Conservation (phyloP, 2,888 invertebrate species). For the Amitus sp. region DNA sequence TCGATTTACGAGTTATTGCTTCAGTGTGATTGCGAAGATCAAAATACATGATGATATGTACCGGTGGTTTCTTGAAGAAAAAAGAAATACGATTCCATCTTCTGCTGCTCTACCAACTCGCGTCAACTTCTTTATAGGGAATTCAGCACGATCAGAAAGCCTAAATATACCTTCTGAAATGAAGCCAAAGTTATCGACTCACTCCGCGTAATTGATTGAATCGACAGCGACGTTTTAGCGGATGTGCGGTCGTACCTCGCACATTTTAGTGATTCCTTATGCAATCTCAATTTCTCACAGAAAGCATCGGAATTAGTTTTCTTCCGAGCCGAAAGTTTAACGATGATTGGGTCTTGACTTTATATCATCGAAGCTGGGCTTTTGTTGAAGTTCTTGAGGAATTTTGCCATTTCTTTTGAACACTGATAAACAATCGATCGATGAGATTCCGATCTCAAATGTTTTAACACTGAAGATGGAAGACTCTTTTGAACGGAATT, state of each 20-base stretch:
- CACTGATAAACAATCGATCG: too few relatives aligned
- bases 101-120: conserved; percentile 8
- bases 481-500: too few relatives aligned
- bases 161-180: conserved; percentile 34
- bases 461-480: too few relatives aligned
- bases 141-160: conserved; percentile 21
- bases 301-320: conserved; percentile 6
- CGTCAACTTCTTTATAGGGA: conserved; percentile 28
- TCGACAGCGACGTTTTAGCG: conserved; percentile 21
- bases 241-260: conserved; percentile 27
- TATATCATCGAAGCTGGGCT: conserved; percentile 4
- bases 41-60: too few relatives aligned
- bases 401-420: too few relatives aligned
- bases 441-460: too few relatives aligned
- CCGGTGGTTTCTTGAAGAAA: conserved; percentile 28
- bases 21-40: too few relatives aligned
- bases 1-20: too few relatives aligned
- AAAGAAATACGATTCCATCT: conserved; percentile 18
- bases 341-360: conserved; percentile 19
- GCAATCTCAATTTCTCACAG: conserved; percentile 33
- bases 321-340: conserved; percentile 12
- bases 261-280: conserved; percentile 23
- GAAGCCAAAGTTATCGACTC: conserved; percentile 36
- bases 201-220: conserved; percentile 37
- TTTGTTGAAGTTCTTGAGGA: conserved; percentile 8